Base-by-base conservation (phyloP, 1,140 invertebrate genomes). In the Papilio polytes region DNA sequence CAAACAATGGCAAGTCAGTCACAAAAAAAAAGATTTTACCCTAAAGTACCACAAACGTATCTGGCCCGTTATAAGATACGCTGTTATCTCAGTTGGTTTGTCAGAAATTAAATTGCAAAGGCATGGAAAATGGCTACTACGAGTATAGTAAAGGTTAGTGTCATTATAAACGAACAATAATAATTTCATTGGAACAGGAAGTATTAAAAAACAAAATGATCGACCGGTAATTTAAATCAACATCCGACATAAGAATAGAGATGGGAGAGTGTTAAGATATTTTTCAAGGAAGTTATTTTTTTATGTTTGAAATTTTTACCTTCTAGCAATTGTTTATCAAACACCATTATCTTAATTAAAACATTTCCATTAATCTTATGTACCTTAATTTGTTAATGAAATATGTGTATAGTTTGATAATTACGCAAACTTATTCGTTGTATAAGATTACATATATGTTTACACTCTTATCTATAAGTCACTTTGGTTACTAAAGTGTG, bases 311-410 rank as follows among this genome's bases (percentile, higher is more conserved):
- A 22, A 26, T 26, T 63, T 63, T 63, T 12, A 22, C 20, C 3
- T 22, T 22, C 20, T 26, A 63, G 20, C 20, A 63, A 26, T 63
- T 22, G 22, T 26, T 63, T 13, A 31, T 31, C 59, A 63, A 63
- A 63, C 13, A 22, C 10, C 20, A 26, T 12, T 26, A 63, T 63
- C 59, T 22, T 63, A 31, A 26, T 63, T 26, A 12, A 63, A 63
- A 22, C 3, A 15, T 63, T 63, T 63, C 59, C 59, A 2, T 26
- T 22, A 63, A 26, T 63, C 59, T 66, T 15, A 70, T 36, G 22
- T 31, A 26, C 22, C 26, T 70, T 70, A 70, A 70, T 70, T 70
- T 70, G 26, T 70, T 70, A 70, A 70, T 70, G 13, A 70, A 70
- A 18, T 31, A 70, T 36, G 63, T 63, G 59, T 70, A 31, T 15